Percentiles rank a stretch among this genome's conserved stretches.
These are phyloP conservation scores for Zaprionus lachaisei DNA, from an alignment of 1,140 invertebrate species.

Conservation along the genomic window DNA sequence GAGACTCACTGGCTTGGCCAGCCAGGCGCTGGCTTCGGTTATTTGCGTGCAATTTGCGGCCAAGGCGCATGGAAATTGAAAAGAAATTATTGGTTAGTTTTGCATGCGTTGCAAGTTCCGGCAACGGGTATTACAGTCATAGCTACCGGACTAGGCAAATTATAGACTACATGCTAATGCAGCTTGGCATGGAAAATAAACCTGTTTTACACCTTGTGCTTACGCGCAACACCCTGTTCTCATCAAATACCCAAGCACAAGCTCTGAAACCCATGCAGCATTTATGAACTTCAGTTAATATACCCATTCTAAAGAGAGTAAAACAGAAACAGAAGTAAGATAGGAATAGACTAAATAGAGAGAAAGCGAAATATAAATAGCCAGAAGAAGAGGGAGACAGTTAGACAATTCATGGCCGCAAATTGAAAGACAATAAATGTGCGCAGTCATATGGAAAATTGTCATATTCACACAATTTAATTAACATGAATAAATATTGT, in stretches of 20 bases:
- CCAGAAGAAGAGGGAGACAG: not conserved
- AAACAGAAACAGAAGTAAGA: not conserved
- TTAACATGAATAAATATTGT: conserved; percentile 84
- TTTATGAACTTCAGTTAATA: not conserved
- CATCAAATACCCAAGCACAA: not conserved
- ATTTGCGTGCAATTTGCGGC: conserved; percentile 74
- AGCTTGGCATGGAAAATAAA: not conserved
- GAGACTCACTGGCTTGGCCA: conserved; percentile 19
- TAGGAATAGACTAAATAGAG: not conserved
- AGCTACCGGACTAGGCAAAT: conserved; percentile 61
- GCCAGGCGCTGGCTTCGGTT: conserved; percentile 19
- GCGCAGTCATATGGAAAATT: conserved; percentile 84
- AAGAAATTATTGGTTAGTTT: conserved; percentile 77
- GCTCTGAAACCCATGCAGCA: not conserved
- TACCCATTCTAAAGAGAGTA: not conserved
- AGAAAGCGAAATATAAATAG: no score
- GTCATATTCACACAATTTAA: conserved; percentile 84
- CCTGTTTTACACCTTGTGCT: not conserved
- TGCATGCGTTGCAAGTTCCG: conserved; percentile 68
- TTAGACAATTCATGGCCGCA: conserved; percentile 65
- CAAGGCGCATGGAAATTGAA: conserved; percentile 68
- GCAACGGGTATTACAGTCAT: conserved; percentile 59
- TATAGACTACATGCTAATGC: conserved; percentile 14
- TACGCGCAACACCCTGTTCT: not conserved
- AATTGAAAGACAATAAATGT: conserved; percentile 84